Evolutionary conservation across 2,888 invertebrate species (phyloP).

Genomic region (Matsumyia berberina): DNA sequence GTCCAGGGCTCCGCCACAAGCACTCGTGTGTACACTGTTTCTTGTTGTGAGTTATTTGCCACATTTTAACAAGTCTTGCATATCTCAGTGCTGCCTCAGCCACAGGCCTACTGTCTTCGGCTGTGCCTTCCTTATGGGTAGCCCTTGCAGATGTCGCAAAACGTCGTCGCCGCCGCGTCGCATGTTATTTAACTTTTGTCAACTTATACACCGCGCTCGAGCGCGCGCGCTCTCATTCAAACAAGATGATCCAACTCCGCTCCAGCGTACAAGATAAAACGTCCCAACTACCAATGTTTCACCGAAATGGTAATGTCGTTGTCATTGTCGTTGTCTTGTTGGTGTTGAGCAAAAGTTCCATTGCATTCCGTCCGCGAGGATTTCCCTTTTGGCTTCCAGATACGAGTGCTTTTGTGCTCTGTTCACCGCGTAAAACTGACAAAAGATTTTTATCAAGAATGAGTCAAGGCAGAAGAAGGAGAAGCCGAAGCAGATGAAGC

Average conservation of each 20-base stretch:
- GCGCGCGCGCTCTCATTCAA: conserved; percentile 9
- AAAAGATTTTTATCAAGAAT: conserved; percentile 73
- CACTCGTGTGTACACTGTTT: conserved; percentile 41
- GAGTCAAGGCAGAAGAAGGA: conserved; percentile 50
- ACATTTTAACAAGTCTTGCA: conserved; percentile 44
- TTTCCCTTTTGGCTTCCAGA: conserved; percentile 62
- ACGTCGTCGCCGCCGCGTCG: conserved; percentile 46
- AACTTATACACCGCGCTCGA: conserved; percentile 56
- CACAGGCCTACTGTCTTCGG: conserved; percentile 16
- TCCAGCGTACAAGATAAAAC: conserved; percentile 56
- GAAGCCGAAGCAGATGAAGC: conserved; percentile 9
- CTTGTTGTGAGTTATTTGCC: conserved; percentile 60
- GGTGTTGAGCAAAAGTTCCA: conserved; percentile 60
- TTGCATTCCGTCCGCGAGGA: conserved; percentile 60
- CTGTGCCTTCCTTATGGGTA: conserved; percentile 14
- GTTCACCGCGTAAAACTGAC: conserved; percentile 41
- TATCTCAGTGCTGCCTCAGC: conserved; percentile 35
- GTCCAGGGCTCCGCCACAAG: conserved; percentile 39
- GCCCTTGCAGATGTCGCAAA: conserved; percentile 60
- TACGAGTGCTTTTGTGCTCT: conserved; percentile 35
- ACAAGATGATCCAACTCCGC: conserved; percentile 58
- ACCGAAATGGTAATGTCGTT: conserved; percentile 73
- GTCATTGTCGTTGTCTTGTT: conserved; percentile 45
- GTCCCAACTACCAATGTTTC: conserved; percentile 72
- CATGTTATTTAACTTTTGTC: conserved; percentile 53